A percentile compares a stretch with the other conserved stretches of the same genome.
Conservation (phyloP, 2,888 invertebrate species). For the Orthosia gothica region DNA sequence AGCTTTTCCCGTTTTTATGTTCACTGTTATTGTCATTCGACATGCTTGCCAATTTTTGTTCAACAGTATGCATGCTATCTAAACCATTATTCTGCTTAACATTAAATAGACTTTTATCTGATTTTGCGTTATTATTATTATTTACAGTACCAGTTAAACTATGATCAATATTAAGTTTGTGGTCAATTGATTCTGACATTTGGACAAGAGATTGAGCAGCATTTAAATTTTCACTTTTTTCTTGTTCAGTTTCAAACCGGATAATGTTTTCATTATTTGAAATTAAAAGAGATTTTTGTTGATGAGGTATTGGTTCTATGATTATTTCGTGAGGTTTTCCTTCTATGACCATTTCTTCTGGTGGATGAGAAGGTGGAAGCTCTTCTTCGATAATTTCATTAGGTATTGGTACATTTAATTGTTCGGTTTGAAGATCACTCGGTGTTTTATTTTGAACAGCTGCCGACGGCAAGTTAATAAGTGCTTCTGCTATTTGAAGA, state of each 20-base stretch:
- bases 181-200: conserved; percentile 88
- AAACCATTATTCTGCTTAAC: conserved; percentile 75
- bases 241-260: conserved; percentile 87
- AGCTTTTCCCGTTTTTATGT: conserved; percentile 71
- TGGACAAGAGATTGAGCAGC: conserved; percentile 89
- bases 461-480: conserved; percentile 87
- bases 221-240: conserved; percentile 88
- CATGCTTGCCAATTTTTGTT: conserved; percentile 77
- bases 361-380: conserved; percentile 51
- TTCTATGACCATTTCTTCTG: conserved; percentile 60
- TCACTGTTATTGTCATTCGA: conserved; percentile 78
- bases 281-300: conserved; percentile 64
- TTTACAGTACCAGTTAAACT: conserved; percentile 69
- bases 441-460: conserved; percentile 80
- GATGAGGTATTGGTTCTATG: conserved; percentile 41
- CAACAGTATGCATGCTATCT: conserved; percentile 69
- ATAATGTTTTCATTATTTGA: conserved; percentile 75
- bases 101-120: conserved; percentile 62
- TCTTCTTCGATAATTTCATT: conserved; percentile 69
- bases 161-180: conserved; percentile 78
- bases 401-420: conserved; percentile 56
- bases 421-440: conserved; percentile 69
- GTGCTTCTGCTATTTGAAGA: conserved; percentile 88
- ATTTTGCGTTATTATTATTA: conserved; percentile 72
- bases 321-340: conserved; percentile 55